Evolutionary conservation across 1,140 invertebrate genomes (phyloP).

Genomic region (Streblospio benedicti): DNA sequence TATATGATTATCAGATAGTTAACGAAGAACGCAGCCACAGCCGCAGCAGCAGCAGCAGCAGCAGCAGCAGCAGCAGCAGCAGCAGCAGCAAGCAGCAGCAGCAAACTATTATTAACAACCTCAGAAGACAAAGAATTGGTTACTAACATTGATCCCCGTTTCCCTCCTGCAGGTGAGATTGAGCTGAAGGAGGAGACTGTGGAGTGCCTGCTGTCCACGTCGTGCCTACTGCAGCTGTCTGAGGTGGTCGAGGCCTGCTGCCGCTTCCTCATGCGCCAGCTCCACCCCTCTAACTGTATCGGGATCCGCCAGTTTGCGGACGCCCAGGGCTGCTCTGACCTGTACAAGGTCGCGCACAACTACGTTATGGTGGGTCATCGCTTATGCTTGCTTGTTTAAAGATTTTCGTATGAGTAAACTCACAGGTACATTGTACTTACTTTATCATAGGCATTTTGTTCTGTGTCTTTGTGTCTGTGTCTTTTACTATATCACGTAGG

Average conservation of each 20-base stretch:
- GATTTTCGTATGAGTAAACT: too few species aligned
- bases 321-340: slow-evolving; percentile 69
- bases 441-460: too few species aligned
- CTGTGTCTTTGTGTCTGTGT: too few species aligned
- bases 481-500: too few species aligned
- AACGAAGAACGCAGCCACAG: too few species aligned
- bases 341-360: slow-evolving; percentile 68
- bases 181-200: slow-evolving; percentile 59
- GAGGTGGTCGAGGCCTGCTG: slow-evolving; percentile 83
- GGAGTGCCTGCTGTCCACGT: slow-evolving; percentile 74
- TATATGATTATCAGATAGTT: too few species aligned
- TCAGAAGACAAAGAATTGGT: slow-evolving; percentile 12
- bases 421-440: too few species aligned
- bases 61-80: too few species aligned
- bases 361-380: slow-evolving; percentile 57
- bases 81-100: too few species aligned
- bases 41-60: too few species aligned
- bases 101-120: not conserved
- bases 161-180: slow-evolving; percentile 51
- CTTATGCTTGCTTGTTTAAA: too few species aligned
- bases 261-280: slow-evolving; percentile 76
- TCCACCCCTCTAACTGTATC: slow-evolving; percentile 88
- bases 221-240: slow-evolving; percentile 76
- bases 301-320: slow-evolving; percentile 88
- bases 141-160: not conserved